Evolutionary conservation across 2,113 vertebrate genomes (phyloP).

Genomic region (Lepidothrix coronata): DNA sequence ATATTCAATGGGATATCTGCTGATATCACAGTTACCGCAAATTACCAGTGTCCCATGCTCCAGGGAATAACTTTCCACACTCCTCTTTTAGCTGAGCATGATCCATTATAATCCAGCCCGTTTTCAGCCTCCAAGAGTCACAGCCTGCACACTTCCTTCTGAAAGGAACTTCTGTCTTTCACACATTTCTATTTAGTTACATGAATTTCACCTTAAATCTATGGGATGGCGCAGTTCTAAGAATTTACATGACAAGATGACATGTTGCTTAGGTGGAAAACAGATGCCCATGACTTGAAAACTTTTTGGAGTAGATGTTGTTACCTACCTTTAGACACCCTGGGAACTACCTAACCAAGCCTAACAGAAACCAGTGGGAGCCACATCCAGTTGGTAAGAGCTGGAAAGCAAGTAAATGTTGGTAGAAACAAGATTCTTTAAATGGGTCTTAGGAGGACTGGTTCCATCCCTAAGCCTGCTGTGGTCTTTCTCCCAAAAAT

Average conservation of each 20-base stretch:
- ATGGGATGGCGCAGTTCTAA: neutral
- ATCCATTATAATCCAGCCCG: neutral
- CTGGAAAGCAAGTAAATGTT: neutral
- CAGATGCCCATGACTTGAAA: neutral
- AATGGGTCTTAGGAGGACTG: neutral
- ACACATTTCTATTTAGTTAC: neutral
- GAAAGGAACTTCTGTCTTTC: neutral
- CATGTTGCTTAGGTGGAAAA: neutral
- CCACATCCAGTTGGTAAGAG: neutral
- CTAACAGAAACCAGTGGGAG: neutral
- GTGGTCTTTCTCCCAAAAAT: neutral
- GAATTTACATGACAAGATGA: accelerated
- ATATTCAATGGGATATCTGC: neutral
- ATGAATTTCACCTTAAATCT: neutral
- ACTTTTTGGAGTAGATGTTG: neutral
- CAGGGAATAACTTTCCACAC: neutral
- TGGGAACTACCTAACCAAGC: neutral
- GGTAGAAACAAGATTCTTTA: neutral
- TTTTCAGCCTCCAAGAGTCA: neutral
- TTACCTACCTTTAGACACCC: neutral
- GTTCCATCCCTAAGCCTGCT: neutral
- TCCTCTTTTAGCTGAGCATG: neutral
- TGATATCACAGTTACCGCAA: neutral
- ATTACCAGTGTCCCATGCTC: neutral
- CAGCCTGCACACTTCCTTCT: neutral